phyloP scores from a whole-genome alignment of 2,888 invertebrate genomes.

The Erannis defoliaria region DNA sequence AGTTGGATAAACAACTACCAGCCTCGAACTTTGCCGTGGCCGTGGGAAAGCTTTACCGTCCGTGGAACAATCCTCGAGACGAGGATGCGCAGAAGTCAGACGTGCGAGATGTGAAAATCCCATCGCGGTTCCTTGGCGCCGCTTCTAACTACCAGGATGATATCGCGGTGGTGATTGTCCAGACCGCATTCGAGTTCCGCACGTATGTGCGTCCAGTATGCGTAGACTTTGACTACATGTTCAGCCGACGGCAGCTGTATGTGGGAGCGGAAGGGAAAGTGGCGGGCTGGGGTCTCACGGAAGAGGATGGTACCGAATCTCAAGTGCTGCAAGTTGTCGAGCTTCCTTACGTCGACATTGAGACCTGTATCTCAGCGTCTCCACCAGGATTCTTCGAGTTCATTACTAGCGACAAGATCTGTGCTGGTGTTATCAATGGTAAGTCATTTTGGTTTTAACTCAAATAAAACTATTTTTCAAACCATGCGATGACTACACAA shows the following conservation, averaged over 20 bases:
- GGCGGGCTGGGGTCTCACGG: constrained; percentile 40
- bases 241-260: constrained; percentile 32
- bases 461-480: not conserved
- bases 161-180: constrained; percentile 74
- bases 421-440: constrained; percentile 40
- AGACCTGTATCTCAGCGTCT: constrained; percentile 32
- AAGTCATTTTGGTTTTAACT: not conserved
- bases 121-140: constrained; percentile 69
- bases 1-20: constrained; percentile 20
- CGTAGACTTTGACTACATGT: constrained; percentile 54
- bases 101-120: constrained; percentile 29
- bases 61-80: constrained; percentile 34
- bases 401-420: constrained; percentile 40
- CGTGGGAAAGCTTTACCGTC: constrained; percentile 37
- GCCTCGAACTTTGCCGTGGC: constrained; percentile 33
- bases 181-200: constrained; percentile 62
- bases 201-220: constrained; percentile 73
- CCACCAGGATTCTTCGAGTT: constrained; percentile 29
- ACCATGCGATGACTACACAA: too few species aligned
- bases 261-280: constrained; percentile 32
- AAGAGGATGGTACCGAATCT: constrained; percentile 29
- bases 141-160: constrained; percentile 80
- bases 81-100: constrained; percentile 35
- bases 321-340: constrained; percentile 30
- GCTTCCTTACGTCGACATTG: constrained; percentile 35